Percentiles rank a stretch among this genome's conserved stretches.
Evolutionary conservation across 2,113 vertebrate species (phyloP).

Genomic region (Monopterus albus): DNA sequence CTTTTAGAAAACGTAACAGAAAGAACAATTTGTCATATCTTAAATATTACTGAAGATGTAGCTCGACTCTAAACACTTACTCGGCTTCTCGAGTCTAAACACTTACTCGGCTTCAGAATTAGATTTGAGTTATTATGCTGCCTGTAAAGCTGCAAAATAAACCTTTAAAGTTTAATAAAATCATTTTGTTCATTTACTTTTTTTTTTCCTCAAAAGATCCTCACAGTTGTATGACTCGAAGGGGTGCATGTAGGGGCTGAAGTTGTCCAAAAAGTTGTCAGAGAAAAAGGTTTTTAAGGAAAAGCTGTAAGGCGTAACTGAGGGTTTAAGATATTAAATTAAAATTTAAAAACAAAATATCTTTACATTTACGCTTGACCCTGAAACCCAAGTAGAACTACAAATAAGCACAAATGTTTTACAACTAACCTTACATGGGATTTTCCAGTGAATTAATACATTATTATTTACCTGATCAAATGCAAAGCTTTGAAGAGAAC

Average conservation of each 20-base stretch:
- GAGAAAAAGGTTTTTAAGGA: not conserved
- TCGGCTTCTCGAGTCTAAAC: too few relatives aligned
- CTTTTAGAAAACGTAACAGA: not conserved
- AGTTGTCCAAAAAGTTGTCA: not conserved
- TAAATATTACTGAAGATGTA: not conserved
- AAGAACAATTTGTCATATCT: not conserved
- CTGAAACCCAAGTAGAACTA: too few relatives aligned
- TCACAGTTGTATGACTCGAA: not conserved
- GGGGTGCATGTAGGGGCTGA: not conserved
- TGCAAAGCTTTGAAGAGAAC: conserved; percentile 8
- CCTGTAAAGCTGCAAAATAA: conserved; percentile 1
- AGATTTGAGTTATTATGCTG: not conserved
- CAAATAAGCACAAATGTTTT: conserved; percentile 13
- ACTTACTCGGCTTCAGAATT: too few relatives aligned
- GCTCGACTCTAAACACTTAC: too few relatives aligned
- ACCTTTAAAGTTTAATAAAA: not conserved
- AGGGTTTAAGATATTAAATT: not conserved
- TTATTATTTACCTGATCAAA: conserved; percentile 5
- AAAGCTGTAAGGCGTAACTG: not conserved
- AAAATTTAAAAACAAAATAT: too few relatives aligned
- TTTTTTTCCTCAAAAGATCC: not conserved
- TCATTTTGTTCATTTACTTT: not conserved
- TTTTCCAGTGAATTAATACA: not conserved
- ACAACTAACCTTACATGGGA: not conserved
- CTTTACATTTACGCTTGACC: too few relatives aligned